Percentiles rank a stretch among this genome's conserved stretches.
phyloP scores from a whole-genome alignment of 53 echinoderm and acorn worm species.

The Hippasteria phrygiana region DNA sequence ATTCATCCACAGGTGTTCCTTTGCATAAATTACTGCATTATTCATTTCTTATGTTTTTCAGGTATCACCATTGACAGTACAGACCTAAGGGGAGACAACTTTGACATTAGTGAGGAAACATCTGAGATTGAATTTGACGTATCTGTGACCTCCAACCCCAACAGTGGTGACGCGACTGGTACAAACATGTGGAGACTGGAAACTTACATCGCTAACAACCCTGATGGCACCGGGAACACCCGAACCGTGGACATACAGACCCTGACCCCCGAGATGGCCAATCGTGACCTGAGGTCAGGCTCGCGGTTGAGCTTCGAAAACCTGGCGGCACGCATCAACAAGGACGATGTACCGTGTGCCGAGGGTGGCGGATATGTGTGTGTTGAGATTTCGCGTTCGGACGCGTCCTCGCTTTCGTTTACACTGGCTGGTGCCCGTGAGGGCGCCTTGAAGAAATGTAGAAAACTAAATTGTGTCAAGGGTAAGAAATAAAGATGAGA shows the following conservation, averaged over 20 bases:
- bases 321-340: constrained; percentile 72
- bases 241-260: constrained; percentile 71
- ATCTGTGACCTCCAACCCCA: constrained; percentile 72
- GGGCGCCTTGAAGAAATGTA: constrained; percentile 74
- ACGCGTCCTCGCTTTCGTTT: constrained; percentile 60
- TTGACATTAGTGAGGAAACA: constrained; percentile 44
- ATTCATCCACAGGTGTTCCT: not conserved
- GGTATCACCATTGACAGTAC: constrained; percentile 84
- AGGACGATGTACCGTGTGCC: constrained; percentile 75
- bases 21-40: not conserved
- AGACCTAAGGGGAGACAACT: constrained; percentile 25
- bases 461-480: constrained; percentile 77
- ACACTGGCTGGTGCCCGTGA: constrained; percentile 73
- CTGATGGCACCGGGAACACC: constrained; percentile 64
- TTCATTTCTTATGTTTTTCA: constrained; percentile 11
- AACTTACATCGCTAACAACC: constrained; percentile 67
- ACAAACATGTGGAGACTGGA: constrained; percentile 82
- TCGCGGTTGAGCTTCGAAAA: constrained; percentile 76
- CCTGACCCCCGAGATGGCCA: constrained; percentile 72
- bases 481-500: constrained; percentile 72
- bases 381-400: constrained; percentile 65
- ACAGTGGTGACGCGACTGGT: constrained; percentile 75
- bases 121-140: constrained; percentile 74
- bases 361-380: constrained; percentile 74
- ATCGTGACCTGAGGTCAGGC: constrained; percentile 71